A percentile compares a stretch with the other conserved stretches of the same genome.
Evolutionary conservation across 2,888 invertebrate genomes (phyloP).

Genomic region (Parnassius glacialis): DNA sequence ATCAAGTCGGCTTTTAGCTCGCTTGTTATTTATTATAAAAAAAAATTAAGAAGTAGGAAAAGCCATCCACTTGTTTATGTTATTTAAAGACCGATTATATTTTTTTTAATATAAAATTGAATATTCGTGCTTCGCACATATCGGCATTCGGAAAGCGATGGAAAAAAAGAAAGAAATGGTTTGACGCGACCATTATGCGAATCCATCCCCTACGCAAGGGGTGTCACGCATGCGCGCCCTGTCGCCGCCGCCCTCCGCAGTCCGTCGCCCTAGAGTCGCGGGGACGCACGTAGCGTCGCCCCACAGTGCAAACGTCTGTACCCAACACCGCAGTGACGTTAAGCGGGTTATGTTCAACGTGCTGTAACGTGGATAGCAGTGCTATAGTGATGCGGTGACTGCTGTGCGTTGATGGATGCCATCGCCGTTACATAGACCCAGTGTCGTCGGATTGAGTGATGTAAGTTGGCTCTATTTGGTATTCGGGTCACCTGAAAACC

Average conservation of each 20-base stretch:
- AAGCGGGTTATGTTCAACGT: slow-evolving; percentile 17
- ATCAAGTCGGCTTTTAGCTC: no score
- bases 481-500: slow-evolving; percentile 19
- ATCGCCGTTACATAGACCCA: background rate
- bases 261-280: slow-evolving; percentile 41
- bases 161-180: slow-evolving; percentile 32
- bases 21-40: no score
- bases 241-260: slow-evolving; percentile 55
- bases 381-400: slow-evolving; percentile 24
- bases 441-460: slow-evolving; percentile 5
- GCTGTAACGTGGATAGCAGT: slow-evolving; percentile 20
- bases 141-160: slow-evolving; percentile 51
- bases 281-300: slow-evolving; percentile 33
- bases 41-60: no score
- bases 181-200: slow-evolving; percentile 49
- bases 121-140: slow-evolving; percentile 35
- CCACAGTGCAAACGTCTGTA: background rate
- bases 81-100: no score
- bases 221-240: slow-evolving; percentile 56
- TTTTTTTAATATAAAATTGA: background rate
- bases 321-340: slow-evolving; percentile 59
- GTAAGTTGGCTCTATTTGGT: slow-evolving; percentile 16
- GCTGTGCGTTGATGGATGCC: slow-evolving; percentile 20
- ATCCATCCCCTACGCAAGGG: slow-evolving; percentile 51
- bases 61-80: no score